These are phyloP conservation scores for Acrocephalus scirpaceus DNA, from an alignment of 2,797 vertebrate genomes.

Conservation along the genomic window DNA sequence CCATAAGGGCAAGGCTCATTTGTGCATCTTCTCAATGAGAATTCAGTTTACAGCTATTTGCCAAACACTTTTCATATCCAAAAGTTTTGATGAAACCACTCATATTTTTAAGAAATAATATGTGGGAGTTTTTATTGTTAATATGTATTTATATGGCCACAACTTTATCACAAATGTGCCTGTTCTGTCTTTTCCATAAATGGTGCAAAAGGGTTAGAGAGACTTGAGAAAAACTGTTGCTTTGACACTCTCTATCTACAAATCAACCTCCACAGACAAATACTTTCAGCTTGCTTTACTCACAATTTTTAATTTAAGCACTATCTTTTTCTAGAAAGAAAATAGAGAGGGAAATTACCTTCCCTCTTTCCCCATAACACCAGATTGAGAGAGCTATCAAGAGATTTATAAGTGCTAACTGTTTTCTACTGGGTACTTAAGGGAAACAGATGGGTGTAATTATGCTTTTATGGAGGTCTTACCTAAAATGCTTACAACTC, in stretches of 20 bases:
- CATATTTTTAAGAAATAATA: background rate
- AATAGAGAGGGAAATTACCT: background rate
- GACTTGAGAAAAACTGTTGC: background rate
- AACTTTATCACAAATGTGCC: background rate
- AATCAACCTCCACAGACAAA: constrained; percentile 9
- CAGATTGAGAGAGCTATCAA: background rate
- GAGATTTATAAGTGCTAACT: background rate
- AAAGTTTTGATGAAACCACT: background rate
- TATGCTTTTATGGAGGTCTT: constrained; percentile 5
- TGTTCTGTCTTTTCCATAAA: background rate
- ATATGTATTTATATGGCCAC: background rate
- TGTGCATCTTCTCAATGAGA: background rate
- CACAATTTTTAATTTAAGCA: background rate
- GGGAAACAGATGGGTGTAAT: constrained; percentile 27
- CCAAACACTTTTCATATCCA: background rate
- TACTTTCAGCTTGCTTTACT: background rate
- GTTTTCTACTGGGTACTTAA: constrained; percentile 14
- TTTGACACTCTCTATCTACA: background rate
- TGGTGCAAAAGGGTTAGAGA: background rate
- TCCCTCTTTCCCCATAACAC: background rate
- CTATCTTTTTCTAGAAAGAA: background rate
- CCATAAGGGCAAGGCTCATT: background rate
- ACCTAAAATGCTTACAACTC: constrained; percentile 23
- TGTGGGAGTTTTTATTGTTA: background rate
- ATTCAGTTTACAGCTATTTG: background rate